Conservation (phyloP, 2,113 vertebrate species). For the Nipponia nippon region DNA sequence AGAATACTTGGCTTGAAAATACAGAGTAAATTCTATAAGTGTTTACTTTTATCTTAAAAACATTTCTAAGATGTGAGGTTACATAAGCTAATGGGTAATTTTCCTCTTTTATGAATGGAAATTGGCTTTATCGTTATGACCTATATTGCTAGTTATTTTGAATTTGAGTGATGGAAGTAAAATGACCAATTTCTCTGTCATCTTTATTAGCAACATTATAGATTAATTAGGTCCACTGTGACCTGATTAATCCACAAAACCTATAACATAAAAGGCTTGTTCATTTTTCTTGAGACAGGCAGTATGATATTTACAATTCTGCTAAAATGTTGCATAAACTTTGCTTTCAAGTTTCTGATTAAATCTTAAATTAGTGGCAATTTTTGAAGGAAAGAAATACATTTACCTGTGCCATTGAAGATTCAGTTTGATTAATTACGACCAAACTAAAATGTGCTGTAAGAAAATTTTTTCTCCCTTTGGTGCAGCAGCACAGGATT, state of each 20-base stretch:
- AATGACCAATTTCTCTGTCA: neutral
- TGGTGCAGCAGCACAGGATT: neutral
- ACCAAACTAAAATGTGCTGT: neutral
- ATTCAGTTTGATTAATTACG: neutral
- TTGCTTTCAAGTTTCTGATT: neutral
- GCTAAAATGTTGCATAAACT: neutral
- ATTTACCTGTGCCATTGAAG: neutral
- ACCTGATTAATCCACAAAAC: neutral
- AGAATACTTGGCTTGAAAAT: neutral
- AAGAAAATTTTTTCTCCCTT: neutral
- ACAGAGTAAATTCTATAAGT: neutral
- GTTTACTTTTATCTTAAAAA: neutral
- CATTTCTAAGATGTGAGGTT: neutral
- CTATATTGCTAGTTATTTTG: neutral
- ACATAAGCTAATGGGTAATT: neutral
- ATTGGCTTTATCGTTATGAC: neutral
- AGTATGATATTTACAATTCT: neutral
- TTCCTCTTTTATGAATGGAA: neutral
- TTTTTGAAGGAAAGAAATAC: neutral
- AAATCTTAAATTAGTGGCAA: neutral
- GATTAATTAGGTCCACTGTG: neutral
- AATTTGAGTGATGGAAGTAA: neutral
- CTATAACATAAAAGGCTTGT: neutral
- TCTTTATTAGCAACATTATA: neutral
- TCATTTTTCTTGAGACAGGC: neutral